A percentile compares a stretch with the other conserved stretches of the same genome.
Evolutionary conservation across 2,888 invertebrate species (phyloP).

Genomic region (Creontiades dilutus): DNA sequence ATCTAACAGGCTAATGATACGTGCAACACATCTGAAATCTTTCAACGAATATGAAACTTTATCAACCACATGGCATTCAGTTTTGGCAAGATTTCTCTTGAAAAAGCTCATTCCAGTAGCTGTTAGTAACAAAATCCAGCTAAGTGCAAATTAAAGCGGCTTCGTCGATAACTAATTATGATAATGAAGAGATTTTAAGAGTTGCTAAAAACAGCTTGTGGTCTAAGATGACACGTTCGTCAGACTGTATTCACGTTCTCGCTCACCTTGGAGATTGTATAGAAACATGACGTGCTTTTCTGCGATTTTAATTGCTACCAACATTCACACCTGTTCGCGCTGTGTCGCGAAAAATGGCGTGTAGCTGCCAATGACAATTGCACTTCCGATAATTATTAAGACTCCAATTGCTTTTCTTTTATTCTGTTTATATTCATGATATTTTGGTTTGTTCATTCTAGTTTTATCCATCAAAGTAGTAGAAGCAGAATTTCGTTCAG

Average conservation of each 20-base stretch:
- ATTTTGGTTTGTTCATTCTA: too few relatives aligned
- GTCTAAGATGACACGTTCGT: background rate
- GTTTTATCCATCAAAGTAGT: too few relatives aligned
- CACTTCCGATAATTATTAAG: too few relatives aligned
- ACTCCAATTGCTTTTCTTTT: too few relatives aligned
- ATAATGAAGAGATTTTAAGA: background rate
- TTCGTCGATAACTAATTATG: background rate
- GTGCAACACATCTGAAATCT: background rate
- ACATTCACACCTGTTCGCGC: too few relatives aligned
- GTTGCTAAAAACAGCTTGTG: background rate
- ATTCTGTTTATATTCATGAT: too few relatives aligned
- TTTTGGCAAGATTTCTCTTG: background rate
- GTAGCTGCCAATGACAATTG: too few relatives aligned
- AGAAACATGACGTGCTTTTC: too few relatives aligned
- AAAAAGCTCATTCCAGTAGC: background rate
- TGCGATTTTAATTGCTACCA: too few relatives aligned
- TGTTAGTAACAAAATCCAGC: background rate
- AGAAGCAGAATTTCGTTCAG: too few relatives aligned
- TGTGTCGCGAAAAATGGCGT: too few relatives aligned
- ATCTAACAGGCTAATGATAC: background rate
- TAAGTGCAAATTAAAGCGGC: background rate
- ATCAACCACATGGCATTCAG: background rate
- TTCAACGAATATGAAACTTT: background rate
- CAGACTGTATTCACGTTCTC: background rate
- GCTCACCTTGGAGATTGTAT: background rate